Conservation (phyloP, 2,797 vertebrate species). For the Limnodromus scolopaceus region DNA sequence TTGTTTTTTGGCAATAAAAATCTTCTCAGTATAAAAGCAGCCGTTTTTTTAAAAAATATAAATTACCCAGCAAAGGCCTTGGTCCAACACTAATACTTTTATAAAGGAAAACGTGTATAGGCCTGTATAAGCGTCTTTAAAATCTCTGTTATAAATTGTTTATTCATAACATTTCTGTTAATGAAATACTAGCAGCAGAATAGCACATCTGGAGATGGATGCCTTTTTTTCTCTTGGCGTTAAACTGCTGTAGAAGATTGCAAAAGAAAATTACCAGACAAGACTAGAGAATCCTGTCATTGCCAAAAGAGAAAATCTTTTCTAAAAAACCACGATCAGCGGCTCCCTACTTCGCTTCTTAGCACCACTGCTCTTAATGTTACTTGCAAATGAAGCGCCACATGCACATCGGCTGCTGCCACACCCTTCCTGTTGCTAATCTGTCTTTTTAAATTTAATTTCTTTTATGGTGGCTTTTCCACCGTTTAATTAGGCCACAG, state of each 20-base stretch:
- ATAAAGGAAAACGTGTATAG: neutral
- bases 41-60: neutral
- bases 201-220: neutral
- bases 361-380: neutral
- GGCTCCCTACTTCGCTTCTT: neutral
- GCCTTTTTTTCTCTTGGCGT: neutral
- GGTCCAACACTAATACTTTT: neutral
- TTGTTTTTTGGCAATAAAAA: neutral
- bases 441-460: conserved; percentile 86
- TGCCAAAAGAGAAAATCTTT: neutral
- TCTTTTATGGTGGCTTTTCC: conserved; percentile 80
- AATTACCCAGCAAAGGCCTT: neutral
- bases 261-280: neutral
- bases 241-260: neutral
- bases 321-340: neutral
- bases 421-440: conserved; percentile 85
- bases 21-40: neutral
- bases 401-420: neutral
- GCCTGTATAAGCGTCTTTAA: neutral
- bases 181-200: neutral
- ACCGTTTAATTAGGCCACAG: conserved; percentile 85
- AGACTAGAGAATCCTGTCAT: neutral
- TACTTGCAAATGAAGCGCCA: neutral
- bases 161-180: neutral
- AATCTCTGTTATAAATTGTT: neutral